phyloP scores from a whole-genome alignment of 2,113 vertebrate genomes.

The Aleadryas rufinucha region DNA sequence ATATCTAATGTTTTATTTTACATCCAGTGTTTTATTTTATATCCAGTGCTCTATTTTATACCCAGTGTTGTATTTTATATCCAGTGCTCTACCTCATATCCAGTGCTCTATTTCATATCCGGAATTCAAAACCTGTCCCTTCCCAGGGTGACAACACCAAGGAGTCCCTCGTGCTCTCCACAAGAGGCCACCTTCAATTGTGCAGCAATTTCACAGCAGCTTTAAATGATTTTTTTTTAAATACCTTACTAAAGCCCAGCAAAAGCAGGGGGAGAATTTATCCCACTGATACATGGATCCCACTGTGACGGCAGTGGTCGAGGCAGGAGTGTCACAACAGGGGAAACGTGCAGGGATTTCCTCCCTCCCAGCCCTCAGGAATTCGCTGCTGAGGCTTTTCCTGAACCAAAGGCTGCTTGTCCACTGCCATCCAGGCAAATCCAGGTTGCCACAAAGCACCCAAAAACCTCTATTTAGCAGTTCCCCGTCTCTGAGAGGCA shows the following conservation, averaged over 20 bases:
- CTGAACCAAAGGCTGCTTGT: background rate
- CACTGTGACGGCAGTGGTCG: rapidly evolving
- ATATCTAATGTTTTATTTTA: too few relatives aligned
- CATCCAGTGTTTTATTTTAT: background rate
- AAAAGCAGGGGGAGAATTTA: background rate
- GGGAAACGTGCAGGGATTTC: rapidly evolving
- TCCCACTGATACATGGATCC: background rate
- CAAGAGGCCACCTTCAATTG: background rate
- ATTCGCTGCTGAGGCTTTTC: background rate
- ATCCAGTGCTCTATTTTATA: too few relatives aligned
- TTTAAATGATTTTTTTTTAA: background rate
- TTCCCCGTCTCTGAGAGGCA: background rate
- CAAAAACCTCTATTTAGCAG: background rate
- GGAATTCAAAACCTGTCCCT: background rate
- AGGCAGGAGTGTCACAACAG: background rate
- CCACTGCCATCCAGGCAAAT: background rate
- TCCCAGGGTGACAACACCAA: background rate
- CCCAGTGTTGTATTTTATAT: too few relatives aligned
- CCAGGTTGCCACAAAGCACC: background rate
- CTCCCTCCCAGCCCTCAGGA: too few relatives aligned
- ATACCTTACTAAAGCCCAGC: background rate
- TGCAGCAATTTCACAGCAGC: background rate
- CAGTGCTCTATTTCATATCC: background rate
- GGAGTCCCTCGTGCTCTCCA: background rate
- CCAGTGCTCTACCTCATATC: too few relatives aligned